phyloP scores from a whole-genome alignment of 2,113 vertebrate species.

The Anolis carolinensis region DNA sequence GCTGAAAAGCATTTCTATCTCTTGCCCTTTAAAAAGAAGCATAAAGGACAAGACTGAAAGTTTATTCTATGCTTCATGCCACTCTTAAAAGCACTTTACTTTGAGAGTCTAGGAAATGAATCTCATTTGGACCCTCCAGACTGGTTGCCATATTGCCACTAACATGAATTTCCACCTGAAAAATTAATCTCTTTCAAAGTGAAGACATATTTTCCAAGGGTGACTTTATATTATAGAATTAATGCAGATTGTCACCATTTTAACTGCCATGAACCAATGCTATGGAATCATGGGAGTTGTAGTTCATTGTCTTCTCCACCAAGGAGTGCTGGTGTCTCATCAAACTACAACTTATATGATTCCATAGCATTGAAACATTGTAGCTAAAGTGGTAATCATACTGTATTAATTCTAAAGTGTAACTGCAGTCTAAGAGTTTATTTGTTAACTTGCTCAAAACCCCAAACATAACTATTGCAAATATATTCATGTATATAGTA shows the following conservation, averaged over 20 bases:
- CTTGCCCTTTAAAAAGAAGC: background rate
- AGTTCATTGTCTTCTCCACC: no score
- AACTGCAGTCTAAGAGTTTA: background rate
- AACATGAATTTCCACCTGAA: slow-evolving; percentile 38
- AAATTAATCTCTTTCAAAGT: slow-evolving; percentile 21
- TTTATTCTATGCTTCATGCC: slow-evolving; percentile 28
- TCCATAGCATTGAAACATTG: no score
- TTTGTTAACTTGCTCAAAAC: background rate
- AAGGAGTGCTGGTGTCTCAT: no score
- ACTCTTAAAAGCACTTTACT: slow-evolving; percentile 25
- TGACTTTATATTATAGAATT: background rate
- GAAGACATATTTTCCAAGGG: slow-evolving; percentile 41
- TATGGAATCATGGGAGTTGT: no score
- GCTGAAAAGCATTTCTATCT: slow-evolving; percentile 16
- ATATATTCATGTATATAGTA: background rate
- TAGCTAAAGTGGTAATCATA: no score
- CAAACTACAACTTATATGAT: no score
- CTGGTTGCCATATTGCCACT: slow-evolving; percentile 26
- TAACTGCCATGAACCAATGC: no score
- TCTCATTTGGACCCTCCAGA: slow-evolving; percentile 37
- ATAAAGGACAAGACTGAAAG: slow-evolving; percentile 26
- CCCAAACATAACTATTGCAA: background rate
- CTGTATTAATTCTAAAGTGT: no score
- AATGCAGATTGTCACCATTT: no score
- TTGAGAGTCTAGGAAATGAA: slow-evolving; percentile 49